These are phyloP conservation scores for Eubasilissa regina DNA, from an alignment of 1,140 invertebrate genomes.

Conservation along the genomic window DNA sequence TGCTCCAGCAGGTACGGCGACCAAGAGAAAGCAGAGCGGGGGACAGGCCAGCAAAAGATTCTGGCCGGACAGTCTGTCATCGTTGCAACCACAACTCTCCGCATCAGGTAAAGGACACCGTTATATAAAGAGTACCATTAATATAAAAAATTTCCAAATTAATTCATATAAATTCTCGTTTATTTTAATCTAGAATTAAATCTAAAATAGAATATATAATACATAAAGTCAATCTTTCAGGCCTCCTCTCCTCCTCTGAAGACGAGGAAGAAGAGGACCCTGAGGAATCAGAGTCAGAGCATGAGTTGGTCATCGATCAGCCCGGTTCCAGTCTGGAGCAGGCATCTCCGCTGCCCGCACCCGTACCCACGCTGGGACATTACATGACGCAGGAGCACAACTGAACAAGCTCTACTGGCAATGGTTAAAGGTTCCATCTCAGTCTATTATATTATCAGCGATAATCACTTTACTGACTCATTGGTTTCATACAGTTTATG, in stretches of 20 bases:
- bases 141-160: too few species aligned
- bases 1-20: conserved; percentile 66
- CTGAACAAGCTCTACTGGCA: neutral
- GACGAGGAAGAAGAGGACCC: conserved; percentile 69
- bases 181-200: too few species aligned
- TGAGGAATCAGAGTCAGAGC: conserved; percentile 65
- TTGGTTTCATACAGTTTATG: too few species aligned
- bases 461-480: too few species aligned
- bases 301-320: conserved; percentile 62
- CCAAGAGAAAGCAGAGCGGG: conserved; percentile 66
- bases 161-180: too few species aligned
- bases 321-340: neutral
- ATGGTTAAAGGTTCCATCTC: too few species aligned
- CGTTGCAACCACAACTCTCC: conserved; percentile 68
- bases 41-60: conserved; percentile 69
- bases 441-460: too few species aligned
- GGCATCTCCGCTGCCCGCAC: conserved; percentile 15
- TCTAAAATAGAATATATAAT: too few species aligned
- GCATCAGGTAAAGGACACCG: conserved; percentile 62
- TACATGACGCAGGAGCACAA: conserved; percentile 36
- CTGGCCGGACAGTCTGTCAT: conserved; percentile 69
- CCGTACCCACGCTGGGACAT: neutral
- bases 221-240: conserved; percentile 59
- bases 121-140: too few species aligned
- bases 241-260: conserved; percentile 69